Conservation (phyloP, 1,140 invertebrate genomes). For the Aricia agestis region DNA sequence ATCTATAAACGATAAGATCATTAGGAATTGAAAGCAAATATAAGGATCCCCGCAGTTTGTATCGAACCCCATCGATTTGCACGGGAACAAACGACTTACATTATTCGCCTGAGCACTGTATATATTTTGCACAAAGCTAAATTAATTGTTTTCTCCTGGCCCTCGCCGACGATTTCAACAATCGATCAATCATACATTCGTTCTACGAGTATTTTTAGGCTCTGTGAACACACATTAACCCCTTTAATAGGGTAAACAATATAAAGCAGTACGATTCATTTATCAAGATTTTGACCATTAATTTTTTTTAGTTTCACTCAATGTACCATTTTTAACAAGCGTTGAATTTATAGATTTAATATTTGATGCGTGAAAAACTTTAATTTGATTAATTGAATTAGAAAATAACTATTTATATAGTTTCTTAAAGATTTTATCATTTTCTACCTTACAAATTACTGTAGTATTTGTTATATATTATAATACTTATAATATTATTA, state of each 20-base stretch:
- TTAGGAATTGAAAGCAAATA: conserved; percentile 49
- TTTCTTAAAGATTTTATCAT: too few relatives aligned
- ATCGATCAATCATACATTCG: conserved; percentile 62
- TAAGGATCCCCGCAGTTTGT: conserved; percentile 43
- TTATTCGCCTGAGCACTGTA: conserved; percentile 39
- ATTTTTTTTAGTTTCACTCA: neutral
- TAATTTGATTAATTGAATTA: neutral
- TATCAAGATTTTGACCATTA: conserved; percentile 37
- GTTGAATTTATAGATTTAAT: neutral
- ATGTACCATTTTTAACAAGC: neutral
- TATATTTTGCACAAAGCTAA: conserved; percentile 50
- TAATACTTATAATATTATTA: too few relatives aligned
- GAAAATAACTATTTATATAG: too few relatives aligned
- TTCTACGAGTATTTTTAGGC: conserved; percentile 43
- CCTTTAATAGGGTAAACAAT: conserved; percentile 29
- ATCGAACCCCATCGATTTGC: conserved; percentile 42
- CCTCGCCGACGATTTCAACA: conserved; percentile 46
- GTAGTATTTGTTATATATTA: too few relatives aligned
- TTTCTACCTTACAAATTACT: too few relatives aligned
- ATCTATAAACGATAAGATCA: conserved; percentile 67
- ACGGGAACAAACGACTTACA: conserved; percentile 28
- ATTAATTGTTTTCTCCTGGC: conserved; percentile 54
- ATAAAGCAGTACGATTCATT: conserved; percentile 33
- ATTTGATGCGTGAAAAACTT: neutral
- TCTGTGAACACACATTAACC: conserved; percentile 38